Percentiles rank a stretch among this genome's conserved stretches.
Conservation (phyloP, 2,797 vertebrate species). For the Taeniopygia guttata region DNA sequence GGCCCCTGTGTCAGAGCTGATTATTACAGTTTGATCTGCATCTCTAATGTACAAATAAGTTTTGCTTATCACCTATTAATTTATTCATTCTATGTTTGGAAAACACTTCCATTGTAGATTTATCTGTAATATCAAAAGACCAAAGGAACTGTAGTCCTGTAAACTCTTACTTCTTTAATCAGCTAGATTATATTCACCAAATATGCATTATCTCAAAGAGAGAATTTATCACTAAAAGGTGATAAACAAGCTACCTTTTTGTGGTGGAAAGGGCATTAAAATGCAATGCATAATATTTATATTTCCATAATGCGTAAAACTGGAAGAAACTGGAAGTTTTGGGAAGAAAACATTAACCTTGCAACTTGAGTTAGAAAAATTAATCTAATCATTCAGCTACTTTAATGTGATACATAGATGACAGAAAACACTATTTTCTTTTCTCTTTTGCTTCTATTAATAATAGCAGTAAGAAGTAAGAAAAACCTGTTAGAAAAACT, state of each 20-base stretch:
- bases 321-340: background rate
- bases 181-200: background rate
- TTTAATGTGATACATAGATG: background rate
- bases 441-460: background rate
- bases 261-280: background rate
- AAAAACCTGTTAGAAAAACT: background rate
- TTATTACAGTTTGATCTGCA: background rate
- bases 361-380: background rate
- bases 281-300: background rate
- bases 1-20: background rate
- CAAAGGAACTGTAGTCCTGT: background rate
- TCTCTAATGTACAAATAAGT: background rate
- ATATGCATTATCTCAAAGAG: background rate
- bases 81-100: background rate
- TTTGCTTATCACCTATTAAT: background rate
- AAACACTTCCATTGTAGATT: background rate
- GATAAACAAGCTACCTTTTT: background rate
- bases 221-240: background rate
- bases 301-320: background rate
- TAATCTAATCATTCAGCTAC: background rate
- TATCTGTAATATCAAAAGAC: background rate
- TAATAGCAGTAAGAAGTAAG: background rate
- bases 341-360: background rate
- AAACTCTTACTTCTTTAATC: background rate
- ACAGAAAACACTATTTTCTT: background rate